A percentile compares a stretch with the other conserved stretches of the same genome.
These are phyloP conservation scores for Chouioia cunea DNA, from an alignment of 2,888 invertebrate genomes.

Conservation along the genomic window DNA sequence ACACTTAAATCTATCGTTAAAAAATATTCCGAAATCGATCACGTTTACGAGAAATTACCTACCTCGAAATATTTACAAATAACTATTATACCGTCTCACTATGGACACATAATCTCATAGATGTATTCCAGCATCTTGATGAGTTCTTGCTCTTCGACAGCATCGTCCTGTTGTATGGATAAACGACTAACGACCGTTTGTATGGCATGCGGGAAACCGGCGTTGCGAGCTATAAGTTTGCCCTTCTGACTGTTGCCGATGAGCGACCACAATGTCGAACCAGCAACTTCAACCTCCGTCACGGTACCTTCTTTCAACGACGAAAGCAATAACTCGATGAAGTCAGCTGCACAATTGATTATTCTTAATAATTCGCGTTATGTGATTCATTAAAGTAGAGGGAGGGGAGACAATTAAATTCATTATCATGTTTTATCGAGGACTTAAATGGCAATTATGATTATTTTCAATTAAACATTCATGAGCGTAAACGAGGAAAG, in stretches of 20 bases:
- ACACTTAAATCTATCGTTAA: constrained; percentile 30
- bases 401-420: neutral
- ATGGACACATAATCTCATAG: constrained; percentile 55
- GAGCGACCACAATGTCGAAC: constrained; percentile 76
- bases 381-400: neutral
- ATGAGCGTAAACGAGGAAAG: too few relatives aligned
- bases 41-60: constrained; percentile 16
- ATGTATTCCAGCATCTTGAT: constrained; percentile 61
- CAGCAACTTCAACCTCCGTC: constrained; percentile 68
- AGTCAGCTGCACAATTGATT: constrained; percentile 68
- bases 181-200: constrained; percentile 69
- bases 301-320: constrained; percentile 67
- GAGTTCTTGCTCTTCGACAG: constrained; percentile 27
- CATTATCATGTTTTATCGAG: neutral
- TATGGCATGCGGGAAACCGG: constrained; percentile 69
- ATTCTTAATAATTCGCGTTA: too few relatives aligned
- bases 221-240: constrained; percentile 71
- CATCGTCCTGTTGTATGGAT: constrained; percentile 50
- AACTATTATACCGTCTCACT: constrained; percentile 45
- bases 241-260: constrained; percentile 80
- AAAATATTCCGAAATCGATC: constrained; percentile 18
- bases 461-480: neutral
- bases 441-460: neutral
- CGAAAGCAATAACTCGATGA: constrained; percentile 69
- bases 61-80: too few relatives aligned